Evolutionary conservation across 2,888 invertebrate species (phyloP).

Genomic region (Polyploca ridens): DNA sequence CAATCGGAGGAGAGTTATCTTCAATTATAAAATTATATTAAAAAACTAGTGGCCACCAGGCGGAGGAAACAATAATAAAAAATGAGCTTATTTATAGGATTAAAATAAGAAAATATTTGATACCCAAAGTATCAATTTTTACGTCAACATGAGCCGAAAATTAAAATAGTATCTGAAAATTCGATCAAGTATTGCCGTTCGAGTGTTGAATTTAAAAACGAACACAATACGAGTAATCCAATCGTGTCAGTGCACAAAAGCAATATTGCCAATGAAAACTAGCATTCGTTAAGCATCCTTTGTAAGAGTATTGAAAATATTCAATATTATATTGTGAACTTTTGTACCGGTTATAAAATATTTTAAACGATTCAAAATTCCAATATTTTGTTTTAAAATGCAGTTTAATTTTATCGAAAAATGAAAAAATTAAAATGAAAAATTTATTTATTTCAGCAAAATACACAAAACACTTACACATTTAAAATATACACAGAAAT

Average conservation of each 20-base stretch:
- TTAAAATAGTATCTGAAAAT: constrained; percentile 30
- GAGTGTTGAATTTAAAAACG: constrained; percentile 55
- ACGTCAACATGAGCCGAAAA: background rate
- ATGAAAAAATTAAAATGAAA: no score
- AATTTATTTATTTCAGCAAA: no score
- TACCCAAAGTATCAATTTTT: background rate
- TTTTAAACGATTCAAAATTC: background rate
- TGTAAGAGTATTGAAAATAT: constrained; percentile 64
- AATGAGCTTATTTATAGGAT: constrained; percentile 18
- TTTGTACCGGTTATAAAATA: constrained; percentile 8
- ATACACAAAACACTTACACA: no score
- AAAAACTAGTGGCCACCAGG: no score
- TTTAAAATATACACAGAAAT: no score
- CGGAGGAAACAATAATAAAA: no score
- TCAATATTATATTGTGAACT: constrained; percentile 29
- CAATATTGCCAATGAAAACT: constrained; percentile 74
- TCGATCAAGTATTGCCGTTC: constrained; percentile 51
- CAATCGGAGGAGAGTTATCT: no score
- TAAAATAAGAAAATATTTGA: constrained; percentile 17
- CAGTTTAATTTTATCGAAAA: no score
- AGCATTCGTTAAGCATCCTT: constrained; percentile 72
- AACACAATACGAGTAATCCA: constrained; percentile 65
- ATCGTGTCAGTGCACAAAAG: constrained; percentile 72
- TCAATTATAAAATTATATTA: no score
- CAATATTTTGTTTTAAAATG: background rate